Conservation (phyloP, 2,888 invertebrate genomes). For the Neuroscelio doddi region DNA sequence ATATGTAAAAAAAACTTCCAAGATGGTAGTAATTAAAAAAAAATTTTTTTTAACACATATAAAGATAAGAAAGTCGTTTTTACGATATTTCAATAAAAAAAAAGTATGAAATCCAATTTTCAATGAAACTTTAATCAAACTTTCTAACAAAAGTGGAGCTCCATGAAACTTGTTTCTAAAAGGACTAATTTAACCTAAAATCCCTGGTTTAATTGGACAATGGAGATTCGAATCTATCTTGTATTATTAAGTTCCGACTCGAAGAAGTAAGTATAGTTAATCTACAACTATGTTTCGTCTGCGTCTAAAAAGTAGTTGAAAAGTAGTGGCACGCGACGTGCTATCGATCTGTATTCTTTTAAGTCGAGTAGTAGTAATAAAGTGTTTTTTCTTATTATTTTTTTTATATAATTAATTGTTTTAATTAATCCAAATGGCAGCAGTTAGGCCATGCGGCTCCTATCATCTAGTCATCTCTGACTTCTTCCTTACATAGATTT, state of each 20-base stretch:
- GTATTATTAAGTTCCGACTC: slow-evolving; percentile 59
- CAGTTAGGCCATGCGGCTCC: slow-evolving; percentile 72
- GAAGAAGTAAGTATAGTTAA: slow-evolving; percentile 57
- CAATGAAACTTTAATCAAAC: too few species aligned
- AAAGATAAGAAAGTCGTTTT: too few species aligned
- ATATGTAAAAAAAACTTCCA: too few species aligned
- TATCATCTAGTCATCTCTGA: slow-evolving; percentile 69
- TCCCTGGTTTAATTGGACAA: slow-evolving; percentile 58
- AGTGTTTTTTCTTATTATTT: slow-evolving; percentile 48
- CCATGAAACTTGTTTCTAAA: slow-evolving; percentile 29
- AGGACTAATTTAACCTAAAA: slow-evolving; percentile 36
- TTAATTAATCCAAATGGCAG: slow-evolving; percentile 70
- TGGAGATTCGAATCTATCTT: slow-evolving; percentile 64
- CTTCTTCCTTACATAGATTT: slow-evolving; percentile 67
- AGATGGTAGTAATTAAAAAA: too few species aligned
- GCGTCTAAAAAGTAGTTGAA: slow-evolving; percentile 67
- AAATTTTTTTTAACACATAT: too few species aligned
- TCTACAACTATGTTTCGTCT: slow-evolving; percentile 52
- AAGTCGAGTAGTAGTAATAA: slow-evolving; percentile 67
- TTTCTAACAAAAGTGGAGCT: slow-evolving; percentile 19
- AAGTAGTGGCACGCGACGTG: slow-evolving; percentile 58
- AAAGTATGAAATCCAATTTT: too few species aligned
- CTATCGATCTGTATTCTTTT: slow-evolving; percentile 53
- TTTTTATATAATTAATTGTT: slow-evolving; percentile 59
- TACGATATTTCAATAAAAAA: too few species aligned